Conservation (phyloP, 2,797 vertebrate genomes). For the Eulemur albifrons region DNA sequence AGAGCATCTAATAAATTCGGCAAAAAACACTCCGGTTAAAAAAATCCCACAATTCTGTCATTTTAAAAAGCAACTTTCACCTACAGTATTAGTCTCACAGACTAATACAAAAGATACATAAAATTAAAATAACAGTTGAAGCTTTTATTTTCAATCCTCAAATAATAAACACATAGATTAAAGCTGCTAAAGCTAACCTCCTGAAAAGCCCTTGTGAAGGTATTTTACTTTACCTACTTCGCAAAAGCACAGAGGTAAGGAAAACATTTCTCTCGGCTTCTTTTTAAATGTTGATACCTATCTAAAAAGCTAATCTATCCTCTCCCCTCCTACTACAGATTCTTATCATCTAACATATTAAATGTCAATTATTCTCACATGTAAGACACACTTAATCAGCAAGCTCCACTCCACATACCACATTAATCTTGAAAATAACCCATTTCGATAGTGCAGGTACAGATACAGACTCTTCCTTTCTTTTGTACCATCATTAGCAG, state of each 20-base stretch:
- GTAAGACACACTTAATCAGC: not conserved
- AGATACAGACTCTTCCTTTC: not conserved
- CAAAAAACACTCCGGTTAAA: not conserved
- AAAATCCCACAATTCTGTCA: conserved; percentile 26
- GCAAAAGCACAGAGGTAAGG: not conserved
- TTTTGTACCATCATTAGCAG: not conserved
- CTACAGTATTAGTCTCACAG: not conserved
- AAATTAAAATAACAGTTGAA: conserved; percentile 48
- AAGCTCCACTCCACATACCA: not conserved
- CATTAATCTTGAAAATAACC: not conserved
- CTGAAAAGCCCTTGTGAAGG: not conserved
- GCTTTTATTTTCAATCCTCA: conserved; percentile 17
- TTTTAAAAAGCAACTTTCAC: conserved; percentile 40
- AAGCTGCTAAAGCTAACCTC: not conserved
- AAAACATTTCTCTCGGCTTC: not conserved
- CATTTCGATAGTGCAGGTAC: not conserved
- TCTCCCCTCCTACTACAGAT: not conserved
- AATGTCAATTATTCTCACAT: conserved; percentile 1
- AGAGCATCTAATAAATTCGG: not conserved
- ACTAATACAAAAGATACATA: not conserved
- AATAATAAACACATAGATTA: conserved; percentile 9
- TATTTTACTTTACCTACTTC: conserved; percentile 11
- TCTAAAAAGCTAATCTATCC: not conserved
- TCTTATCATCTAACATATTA: not conserved
- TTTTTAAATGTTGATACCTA: not conserved